Base-by-base conservation (phyloP, 2,888 invertebrate species). In the Agrotis puta region DNA sequence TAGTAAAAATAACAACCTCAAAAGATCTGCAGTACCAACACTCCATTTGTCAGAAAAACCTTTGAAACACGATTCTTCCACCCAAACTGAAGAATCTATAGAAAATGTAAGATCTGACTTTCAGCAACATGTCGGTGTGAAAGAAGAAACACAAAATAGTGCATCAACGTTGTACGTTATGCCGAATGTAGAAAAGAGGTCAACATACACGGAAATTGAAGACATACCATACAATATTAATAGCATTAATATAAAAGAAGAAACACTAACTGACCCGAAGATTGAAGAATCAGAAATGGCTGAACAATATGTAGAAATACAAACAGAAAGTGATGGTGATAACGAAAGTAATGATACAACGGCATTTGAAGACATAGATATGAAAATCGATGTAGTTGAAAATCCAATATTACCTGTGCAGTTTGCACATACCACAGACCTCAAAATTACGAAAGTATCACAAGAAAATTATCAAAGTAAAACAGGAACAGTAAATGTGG, bases 21-120 rank as follows among this genome's bases (percentile, higher is more conserved):
- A 39, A 33, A 74, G 57, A 57, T 47, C 33, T 20, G 72, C 74
- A 51, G 5, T 72, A 0, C 72, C 74, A 14, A 56, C 71, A 64
- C 45, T 74, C 18, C 22, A 64, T 57, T 57, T 72, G 16, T 18
- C 74, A 27, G 33, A 64, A 24, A 45, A 74, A 39, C 64, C 72
- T 47, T 13, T 72, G 11, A 50, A 54, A 20, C n/a, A 73, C n/a
- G 33, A 72, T 47, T 39, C 47, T 47, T 64, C 11, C 39, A 72
- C 74, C 47, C 74, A 64, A 47, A 72, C 64, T 39, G 18, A 20
- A 57, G 45, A 51, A 20, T 50, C 48, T 22, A 16, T 48, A 33
- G 11, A 56, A 47, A 53, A 22, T 16, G 16, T 24, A 33, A 3
- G 14, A 22, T 16, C 51, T 7, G 3, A 56, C n/a, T 56, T 56